These are phyloP conservation scores for Bufo gargarizans DNA, from an alignment of 2,113 vertebrate species.

Conservation along the genomic window DNA sequence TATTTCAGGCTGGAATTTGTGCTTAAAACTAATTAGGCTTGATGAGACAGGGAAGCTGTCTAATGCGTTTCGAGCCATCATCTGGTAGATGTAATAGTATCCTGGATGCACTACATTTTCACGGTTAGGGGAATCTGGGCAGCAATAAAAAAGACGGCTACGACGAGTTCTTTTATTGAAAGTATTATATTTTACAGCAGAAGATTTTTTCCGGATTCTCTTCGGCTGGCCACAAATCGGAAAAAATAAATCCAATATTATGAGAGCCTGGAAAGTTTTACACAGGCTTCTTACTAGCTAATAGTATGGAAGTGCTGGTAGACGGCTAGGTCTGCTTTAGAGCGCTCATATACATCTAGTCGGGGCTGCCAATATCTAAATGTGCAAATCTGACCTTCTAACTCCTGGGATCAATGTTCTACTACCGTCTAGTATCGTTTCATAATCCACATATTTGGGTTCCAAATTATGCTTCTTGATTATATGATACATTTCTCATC, in stretches of 20 bases:
- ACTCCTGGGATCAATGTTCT: no score
- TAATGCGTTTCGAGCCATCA: constrained; percentile 14
- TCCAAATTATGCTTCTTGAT: no score
- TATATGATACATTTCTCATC: no score
- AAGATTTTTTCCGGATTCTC: neutral
- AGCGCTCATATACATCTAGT: no score
- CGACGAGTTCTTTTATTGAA: constrained; percentile 7
- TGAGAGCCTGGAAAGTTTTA: neutral
- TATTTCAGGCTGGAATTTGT: constrained; percentile 7
- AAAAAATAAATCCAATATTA: constrained; percentile 2
- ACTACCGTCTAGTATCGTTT: no score
- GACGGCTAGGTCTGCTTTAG: neutral
- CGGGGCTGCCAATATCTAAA: no score
- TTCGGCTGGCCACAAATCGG: neutral
- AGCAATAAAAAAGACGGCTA: constrained; percentile 14
- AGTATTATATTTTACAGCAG: constrained; percentile 5
- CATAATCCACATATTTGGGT: no score
- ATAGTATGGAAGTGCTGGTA: neutral
- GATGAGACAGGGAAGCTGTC: constrained; percentile 20
- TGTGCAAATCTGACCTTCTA: no score
- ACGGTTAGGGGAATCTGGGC: constrained; percentile 12
- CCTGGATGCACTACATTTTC: neutral
- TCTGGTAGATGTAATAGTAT: constrained; percentile 24
- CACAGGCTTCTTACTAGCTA: neutral
- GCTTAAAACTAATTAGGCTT: constrained; percentile 49